Percentiles rank a stretch among this genome's conserved stretches.
These are phyloP conservation scores for Halcyon badia DNA, from an alignment of 2,797 vertebrate genomes.

Conservation along the genomic window DNA sequence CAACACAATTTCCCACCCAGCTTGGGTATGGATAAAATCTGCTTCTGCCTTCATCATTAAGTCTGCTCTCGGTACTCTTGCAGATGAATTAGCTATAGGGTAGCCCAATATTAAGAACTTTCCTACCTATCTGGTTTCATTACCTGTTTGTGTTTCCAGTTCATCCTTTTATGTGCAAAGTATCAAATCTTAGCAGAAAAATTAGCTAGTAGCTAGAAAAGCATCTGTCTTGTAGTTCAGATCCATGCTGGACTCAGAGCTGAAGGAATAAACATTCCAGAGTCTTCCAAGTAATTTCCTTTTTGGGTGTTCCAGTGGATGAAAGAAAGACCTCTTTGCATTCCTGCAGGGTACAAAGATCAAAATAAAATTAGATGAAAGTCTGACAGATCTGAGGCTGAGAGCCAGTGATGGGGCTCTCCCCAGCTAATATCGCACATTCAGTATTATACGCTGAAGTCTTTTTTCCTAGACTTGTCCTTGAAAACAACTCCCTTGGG, in stretches of 20 bases:
- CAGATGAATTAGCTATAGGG: background rate
- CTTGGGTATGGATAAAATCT: background rate
- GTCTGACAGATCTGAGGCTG: background rate
- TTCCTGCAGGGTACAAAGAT: background rate
- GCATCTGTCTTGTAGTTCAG: background rate
- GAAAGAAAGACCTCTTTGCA: background rate
- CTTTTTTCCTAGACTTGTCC: background rate
- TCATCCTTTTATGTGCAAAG: background rate
- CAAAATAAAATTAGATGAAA: background rate
- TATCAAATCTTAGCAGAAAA: background rate
- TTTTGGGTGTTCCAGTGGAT: background rate
- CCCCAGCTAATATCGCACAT: background rate
- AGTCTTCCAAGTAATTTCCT: background rate
- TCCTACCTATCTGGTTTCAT: background rate
- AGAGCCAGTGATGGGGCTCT: background rate
- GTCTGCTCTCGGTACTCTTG: background rate
- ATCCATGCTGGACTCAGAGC: background rate
- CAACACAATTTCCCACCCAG: background rate
- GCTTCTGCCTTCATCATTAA: background rate
- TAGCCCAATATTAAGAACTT: background rate
- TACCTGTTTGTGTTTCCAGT: background rate
- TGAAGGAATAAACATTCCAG: background rate
- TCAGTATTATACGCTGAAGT: background rate
- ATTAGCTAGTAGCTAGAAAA: background rate
- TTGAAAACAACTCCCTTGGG: conserved; percentile 14